Evolutionary conservation across 1,140 invertebrate genomes (phyloP).

Genomic region (Neoseiulus cucumeris): DNA sequence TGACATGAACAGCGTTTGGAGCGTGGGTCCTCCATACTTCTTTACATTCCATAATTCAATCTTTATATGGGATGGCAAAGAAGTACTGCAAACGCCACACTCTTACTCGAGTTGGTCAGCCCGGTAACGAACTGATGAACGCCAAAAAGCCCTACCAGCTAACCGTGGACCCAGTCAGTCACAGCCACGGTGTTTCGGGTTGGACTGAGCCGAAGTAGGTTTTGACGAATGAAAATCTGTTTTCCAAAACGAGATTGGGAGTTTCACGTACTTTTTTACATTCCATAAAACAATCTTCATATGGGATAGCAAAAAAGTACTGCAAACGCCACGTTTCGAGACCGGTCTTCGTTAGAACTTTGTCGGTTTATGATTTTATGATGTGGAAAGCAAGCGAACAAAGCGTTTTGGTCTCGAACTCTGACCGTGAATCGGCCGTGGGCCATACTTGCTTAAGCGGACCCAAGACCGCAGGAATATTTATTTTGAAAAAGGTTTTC

Average conservation of each 20-base stretch:
- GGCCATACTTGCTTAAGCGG: too few species aligned
- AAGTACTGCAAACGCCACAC: slow-evolving; percentile 6
- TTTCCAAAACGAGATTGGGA: background rate
- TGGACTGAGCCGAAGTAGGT: background rate
- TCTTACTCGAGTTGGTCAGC: background rate
- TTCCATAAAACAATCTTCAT: too few species aligned
- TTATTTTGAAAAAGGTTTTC: too few species aligned
- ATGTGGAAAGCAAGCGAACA: too few species aligned
- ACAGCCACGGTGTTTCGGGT: background rate
- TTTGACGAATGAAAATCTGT: background rate
- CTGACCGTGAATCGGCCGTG: too few species aligned
- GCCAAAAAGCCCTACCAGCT: background rate
- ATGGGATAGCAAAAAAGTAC: too few species aligned
- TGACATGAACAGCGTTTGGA: background rate
- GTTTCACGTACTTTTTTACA: too few species aligned
- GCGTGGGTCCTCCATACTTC: slow-evolving; percentile 11
- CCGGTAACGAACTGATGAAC: background rate
- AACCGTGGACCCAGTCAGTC: background rate
- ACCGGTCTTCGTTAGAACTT: too few species aligned
- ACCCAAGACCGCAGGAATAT: too few species aligned
- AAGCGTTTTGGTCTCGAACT: too few species aligned
- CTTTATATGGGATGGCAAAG: slow-evolving; percentile 7
- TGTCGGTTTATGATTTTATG: too few species aligned
- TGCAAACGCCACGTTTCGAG: too few species aligned
- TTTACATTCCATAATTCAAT: slow-evolving; percentile 7